Evolutionary conservation across 2,113 vertebrate species (phyloP).

Genomic region (Pelmatolapia mariae): DNA sequence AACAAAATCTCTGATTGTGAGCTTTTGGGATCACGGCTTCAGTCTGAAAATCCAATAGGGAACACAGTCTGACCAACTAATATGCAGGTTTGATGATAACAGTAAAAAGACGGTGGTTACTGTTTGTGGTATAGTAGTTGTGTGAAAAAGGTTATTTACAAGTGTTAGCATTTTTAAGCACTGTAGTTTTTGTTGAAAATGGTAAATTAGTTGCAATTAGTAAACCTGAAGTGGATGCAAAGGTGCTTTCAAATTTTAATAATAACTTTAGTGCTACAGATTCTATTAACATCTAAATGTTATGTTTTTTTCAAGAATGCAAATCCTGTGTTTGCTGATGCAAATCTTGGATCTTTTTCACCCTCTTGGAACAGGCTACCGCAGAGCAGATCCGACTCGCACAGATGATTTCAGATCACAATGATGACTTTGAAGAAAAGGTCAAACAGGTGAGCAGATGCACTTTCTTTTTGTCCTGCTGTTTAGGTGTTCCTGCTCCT

Average conservation of each 20-base stretch:
- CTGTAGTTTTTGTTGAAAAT: neutral
- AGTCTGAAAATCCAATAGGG: neutral
- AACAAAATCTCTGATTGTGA: neutral
- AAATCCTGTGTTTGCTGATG: neutral
- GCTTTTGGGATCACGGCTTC: neutral
- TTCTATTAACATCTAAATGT: neutral
- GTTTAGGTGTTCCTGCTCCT: neutral
- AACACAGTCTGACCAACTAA: neutral
- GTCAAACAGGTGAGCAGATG: conserved; percentile 88
- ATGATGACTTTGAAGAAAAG: conserved; percentile 98
- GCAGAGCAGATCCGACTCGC: conserved; percentile 98
- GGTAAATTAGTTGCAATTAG: neutral
- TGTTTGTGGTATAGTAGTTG: neutral
- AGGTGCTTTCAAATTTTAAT: neutral
- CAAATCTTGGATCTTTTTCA: neutral
- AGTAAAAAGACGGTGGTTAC: neutral
- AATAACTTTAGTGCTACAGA: neutral
- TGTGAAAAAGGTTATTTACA: neutral
- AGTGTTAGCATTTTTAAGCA: neutral
- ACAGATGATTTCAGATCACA: conserved; percentile 99
- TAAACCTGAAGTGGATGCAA: neutral
- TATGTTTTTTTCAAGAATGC: neutral
- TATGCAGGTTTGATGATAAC: neutral
- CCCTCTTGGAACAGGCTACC: conserved; percentile 77
- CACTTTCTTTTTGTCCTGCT: neutral